Conservation (phyloP, 2,113 vertebrate genomes). For the Spilogale gracilis region DNA sequence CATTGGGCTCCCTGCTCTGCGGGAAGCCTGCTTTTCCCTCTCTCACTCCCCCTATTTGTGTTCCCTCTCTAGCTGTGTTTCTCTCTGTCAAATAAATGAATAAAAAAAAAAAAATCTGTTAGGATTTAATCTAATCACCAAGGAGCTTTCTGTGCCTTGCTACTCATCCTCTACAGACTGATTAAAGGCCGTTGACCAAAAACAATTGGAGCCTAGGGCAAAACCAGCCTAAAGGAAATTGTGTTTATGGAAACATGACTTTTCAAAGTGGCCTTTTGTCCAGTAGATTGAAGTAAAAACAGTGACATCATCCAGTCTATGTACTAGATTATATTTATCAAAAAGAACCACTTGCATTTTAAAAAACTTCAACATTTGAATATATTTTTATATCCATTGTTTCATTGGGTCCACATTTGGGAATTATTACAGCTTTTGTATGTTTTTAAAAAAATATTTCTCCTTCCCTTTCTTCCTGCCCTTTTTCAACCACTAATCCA, state of each 20-base stretch:
- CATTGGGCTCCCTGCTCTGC: too few relatives aligned
- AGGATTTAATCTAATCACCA: neutral
- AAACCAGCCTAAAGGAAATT: constrained; percentile 3
- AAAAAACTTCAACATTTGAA: neutral
- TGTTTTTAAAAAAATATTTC: neutral
- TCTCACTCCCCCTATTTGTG: too few relatives aligned
- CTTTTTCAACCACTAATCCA: neutral
- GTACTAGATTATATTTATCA: constrained; percentile 14
- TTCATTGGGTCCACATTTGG: neutral
- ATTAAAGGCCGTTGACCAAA: constrained; percentile 5
- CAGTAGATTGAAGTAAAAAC: neutral
- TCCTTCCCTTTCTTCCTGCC: neutral
- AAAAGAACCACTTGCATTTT: neutral
- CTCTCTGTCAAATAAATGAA: too few relatives aligned
- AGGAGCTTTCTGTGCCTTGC: neutral
- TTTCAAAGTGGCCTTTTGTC: neutral
- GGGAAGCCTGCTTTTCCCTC: too few relatives aligned
- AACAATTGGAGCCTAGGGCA: neutral
- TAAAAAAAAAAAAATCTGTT: neutral
- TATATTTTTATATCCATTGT: neutral
- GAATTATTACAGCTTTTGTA: neutral
- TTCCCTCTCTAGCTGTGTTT: too few relatives aligned
- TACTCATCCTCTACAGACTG: neutral
- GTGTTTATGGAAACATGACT: constrained; percentile 32
- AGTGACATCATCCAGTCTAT: neutral